Base-by-base conservation (phyloP, 2,888 invertebrate species). In the Leptinotarsa juncta region DNA sequence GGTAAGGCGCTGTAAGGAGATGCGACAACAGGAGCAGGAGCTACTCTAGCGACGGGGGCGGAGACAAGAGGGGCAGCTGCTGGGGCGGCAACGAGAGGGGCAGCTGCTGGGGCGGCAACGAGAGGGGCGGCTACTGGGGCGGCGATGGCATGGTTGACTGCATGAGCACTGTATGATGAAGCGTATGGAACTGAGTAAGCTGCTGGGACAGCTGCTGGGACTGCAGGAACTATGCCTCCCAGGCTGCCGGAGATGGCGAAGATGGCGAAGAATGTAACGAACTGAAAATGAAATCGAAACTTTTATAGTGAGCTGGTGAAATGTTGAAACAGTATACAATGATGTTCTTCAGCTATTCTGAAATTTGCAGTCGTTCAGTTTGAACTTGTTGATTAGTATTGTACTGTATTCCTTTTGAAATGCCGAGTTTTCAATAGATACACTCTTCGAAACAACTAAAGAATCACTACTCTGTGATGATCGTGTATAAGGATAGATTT, bases 131-230 rank as follows among this genome's bases (percentile, higher is more conserved):
- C 85, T 5, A 91, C 90, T 0, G 94, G 94, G 14, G 93, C 90
- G 32, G 94, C 94, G 4, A 94, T 90, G 0, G 94, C 94, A 82
- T 94, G 94, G 88, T 94, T 94, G 72, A 94, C 90, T 23, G 92
- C 89, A 82, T 94, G 94, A 0, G 94, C 94, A 75, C 93, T 94
- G 88, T 93, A 95, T 16, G 93, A 94, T 81, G 91, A 92, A 70
- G 94, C 94, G 81, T 94, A 94, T 3, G 94, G 94, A 0, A 94
- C 92, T 4, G 94, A 89, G 73, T 91, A 90, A 70, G 91, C 90
- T 4, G 92, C 92, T 16, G 88, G 87, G 10, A 88, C 76, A 62
- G 79, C 75, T 32, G 87, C 87, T 80, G 82, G 82, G 79, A 82
- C 87, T 80, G 82, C 85, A 3, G 74, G 57, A 49, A 80, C 73